phyloP scores from a whole-genome alignment of 2,113 vertebrate species.

The Indicator maculatus region DNA sequence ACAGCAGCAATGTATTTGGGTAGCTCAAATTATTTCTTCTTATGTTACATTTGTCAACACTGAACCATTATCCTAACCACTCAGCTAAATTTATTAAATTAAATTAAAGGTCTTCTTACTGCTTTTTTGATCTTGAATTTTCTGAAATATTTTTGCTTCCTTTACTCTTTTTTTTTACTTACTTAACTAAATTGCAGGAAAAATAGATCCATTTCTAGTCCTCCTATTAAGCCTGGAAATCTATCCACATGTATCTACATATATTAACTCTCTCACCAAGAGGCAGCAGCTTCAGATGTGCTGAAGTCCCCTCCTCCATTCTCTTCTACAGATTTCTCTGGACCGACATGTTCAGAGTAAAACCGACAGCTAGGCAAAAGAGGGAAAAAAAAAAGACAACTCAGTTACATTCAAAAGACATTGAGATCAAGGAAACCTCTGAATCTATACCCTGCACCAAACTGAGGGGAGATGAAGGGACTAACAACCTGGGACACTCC shows the following conservation, averaged over 20 bases:
- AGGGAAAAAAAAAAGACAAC: neutral
- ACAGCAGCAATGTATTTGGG: neutral
- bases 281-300: neutral
- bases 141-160: neutral
- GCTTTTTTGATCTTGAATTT: neutral
- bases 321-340: neutral
- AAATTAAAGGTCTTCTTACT: neutral
- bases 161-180: neutral
- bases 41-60: slow-evolving; percentile 7
- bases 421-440: neutral
- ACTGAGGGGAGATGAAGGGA: neutral
- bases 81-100: neutral
- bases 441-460: neutral
- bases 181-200: neutral
- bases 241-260: neutral
- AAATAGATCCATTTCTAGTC: neutral
- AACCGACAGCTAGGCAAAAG: neutral
- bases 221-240: neutral
- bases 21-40: slow-evolving; percentile 18
- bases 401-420: neutral
- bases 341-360: neutral
- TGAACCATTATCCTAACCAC: neutral
- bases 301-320: neutral
- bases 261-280: neutral
- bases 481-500: neutral